phyloP scores from a whole-genome alignment of 2,113 vertebrate species.

The Pungitius pungitius region DNA sequence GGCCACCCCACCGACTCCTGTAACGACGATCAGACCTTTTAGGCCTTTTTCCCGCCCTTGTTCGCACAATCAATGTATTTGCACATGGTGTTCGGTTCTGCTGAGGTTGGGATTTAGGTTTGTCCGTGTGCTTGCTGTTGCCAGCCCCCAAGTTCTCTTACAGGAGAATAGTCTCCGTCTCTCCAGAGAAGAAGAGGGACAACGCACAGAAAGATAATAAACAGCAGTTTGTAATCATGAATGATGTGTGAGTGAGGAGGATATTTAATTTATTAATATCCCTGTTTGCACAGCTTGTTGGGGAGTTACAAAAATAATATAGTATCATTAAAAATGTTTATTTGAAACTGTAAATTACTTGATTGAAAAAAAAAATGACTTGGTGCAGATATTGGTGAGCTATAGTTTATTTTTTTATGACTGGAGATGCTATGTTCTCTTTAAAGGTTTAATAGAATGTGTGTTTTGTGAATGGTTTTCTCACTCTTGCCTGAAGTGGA shows the following conservation, averaged over 20 bases:
- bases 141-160: conserved; percentile 61
- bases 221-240: conserved; percentile 40
- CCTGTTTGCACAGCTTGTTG: conserved; percentile 68
- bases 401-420: conserved; percentile 78
- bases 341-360: conserved; percentile 69
- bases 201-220: conserved; percentile 6
- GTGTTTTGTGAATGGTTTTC: conserved; percentile 47
- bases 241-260: conserved; percentile 34
- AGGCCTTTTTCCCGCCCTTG: conserved; percentile 50
- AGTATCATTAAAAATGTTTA: conserved; percentile 56
- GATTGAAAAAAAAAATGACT: conserved; percentile 54
- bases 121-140: conserved; percentile 58
- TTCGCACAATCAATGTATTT: conserved; percentile 71
- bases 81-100: conserved; percentile 60
- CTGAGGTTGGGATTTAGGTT: conserved; percentile 44
- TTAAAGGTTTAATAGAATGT: conserved; percentile 56
- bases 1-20: conserved; percentile 94
- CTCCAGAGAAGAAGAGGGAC: background rate
- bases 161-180: conserved; percentile 28
- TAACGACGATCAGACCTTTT: conserved; percentile 98
- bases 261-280: conserved; percentile 66
- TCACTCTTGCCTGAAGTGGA: conserved; percentile 29
- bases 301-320: conserved; percentile 52
- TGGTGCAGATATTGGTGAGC: conserved; percentile 55
- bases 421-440: conserved; percentile 64